Evolutionary conservation across 2,888 invertebrate species (phyloP), one percentile per base, ranked within the genome.

Genomic region (Agriopis marginaria): DNA sequence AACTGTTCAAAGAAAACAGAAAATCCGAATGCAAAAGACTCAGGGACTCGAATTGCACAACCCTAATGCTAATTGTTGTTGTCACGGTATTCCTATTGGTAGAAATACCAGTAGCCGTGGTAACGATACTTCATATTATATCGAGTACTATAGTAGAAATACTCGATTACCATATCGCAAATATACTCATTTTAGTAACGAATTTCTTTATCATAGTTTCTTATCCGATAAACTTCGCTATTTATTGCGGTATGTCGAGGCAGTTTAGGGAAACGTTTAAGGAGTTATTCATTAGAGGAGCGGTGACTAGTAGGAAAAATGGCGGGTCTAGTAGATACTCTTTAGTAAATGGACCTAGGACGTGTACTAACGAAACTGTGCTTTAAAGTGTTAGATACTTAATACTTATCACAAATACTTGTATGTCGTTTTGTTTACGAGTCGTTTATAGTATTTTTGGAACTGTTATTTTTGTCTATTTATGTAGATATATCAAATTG

Each of bases 261-360:
- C 98, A 98, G 87, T 99, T 99, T 89, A 95, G 99, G 62, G 98
- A 98, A 87, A 99, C 99, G 0, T 99, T 99, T 88, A 98, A 97
- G 82, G 97, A 97, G 81, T 86, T 96, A 8, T 98, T 99, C 84
- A 95, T 97, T 54, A 89, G 96, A 56, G 95, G 95, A 0, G 94
- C 95, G 1, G 94, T 95, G 0, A 95, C 95, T 5, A 95, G 95
- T 77, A 94, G 95, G 78, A 95, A 95, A 79, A 96, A 96, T 76
- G 96, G 95, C 3, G 96, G 96, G 0, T 97, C 97, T 0, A 97
- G 97, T 61, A 95, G 97, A 79, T 97, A 97, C 86, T 97, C 97
- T 0, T 89, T 97, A 47, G 97, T 97, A 0, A 97, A 97, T 84
- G 97, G 97, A 6, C 97, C 97, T 66, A 95, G 97, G 78, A 97